Base-by-base conservation (phyloP, 2,113 vertebrate species). In the Onychorhynchus coronatus region DNA sequence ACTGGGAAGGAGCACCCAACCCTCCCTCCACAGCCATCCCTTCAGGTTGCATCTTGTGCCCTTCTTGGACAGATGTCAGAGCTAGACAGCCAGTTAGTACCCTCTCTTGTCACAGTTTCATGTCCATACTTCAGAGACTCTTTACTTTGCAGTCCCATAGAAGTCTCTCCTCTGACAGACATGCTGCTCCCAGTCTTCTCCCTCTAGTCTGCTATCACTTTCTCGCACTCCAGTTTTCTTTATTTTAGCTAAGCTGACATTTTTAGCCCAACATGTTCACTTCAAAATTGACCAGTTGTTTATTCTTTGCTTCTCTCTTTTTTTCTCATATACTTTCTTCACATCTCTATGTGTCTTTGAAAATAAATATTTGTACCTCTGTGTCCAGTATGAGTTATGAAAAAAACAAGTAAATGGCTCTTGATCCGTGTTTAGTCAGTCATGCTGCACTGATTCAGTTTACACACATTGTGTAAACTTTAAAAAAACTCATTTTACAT, bases 31-130 rank as follows among this genome's bases (percentile, higher is more conserved):
- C 5, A 10, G 21, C 23, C 2, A 0, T 16, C 21, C 59, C 25
- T 72, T 83, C 0, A 0, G 2, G 1, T 21, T 56, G 20, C 7
- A 18, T 16, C 39, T 13, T 8, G 6, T 2, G 1, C 15, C 22
- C 24, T 76, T 72, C 31, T 8, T 50, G 22, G 22, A 20, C 49
- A 61, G 16, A 53, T 15, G 76, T 33, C 35, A 59, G 17, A 79
- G 22, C 24, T 49, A 10, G 30, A 11, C 6, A n/a, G 25, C 28
- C 4, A 41, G 6, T 37, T 28, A 75, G 11, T 30, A 35, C 2
- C 33, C 27, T 30, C 5, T 66, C 28, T 47, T 15, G 2, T 37
- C 49, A 65, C 1, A 2, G 7, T 68, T 84, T 88, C 41, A 18
- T 14, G 17, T 65, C 37, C 14, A 4, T 42, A 8, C 13, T 47